A percentile compares a stretch with the other conserved stretches of the same genome.
These are phyloP conservation scores for Parauchenoglanis ngamensis DNA, from an alignment of 2,797 vertebrate species.

Conservation along the genomic window DNA sequence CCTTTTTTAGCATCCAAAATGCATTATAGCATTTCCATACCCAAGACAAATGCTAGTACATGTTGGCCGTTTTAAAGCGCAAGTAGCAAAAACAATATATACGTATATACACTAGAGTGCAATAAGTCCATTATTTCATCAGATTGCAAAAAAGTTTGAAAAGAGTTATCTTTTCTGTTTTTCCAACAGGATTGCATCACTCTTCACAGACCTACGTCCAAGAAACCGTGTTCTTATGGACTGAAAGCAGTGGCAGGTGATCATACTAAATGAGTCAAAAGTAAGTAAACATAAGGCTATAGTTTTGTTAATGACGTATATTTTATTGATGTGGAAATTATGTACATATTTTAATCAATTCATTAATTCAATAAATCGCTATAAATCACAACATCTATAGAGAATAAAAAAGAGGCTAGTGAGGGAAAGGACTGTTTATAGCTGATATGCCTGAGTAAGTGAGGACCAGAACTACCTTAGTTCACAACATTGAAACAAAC, in stretches of 20 bases:
- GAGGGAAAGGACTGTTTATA: background rate
- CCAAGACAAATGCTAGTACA: slow-evolving; percentile 17
- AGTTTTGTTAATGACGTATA: background rate
- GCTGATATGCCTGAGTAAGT: background rate
- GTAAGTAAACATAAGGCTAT: background rate
- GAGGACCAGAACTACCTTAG: background rate
- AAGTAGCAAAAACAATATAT: background rate
- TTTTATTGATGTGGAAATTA: background rate
- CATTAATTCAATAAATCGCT: background rate
- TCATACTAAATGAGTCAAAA: background rate
- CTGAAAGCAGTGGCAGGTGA: background rate
- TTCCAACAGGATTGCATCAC: background rate
- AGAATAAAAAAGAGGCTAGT: background rate
- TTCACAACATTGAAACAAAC: too few species aligned
- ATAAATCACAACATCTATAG: background rate
- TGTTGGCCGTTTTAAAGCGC: background rate
- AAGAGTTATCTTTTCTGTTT: background rate
- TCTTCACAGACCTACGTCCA: background rate
- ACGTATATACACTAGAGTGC: background rate
- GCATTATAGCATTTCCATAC: slow-evolving; percentile 38
- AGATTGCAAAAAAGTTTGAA: background rate
- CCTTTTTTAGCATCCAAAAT: slow-evolving; percentile 49
- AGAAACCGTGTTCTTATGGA: background rate
- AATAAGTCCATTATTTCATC: background rate
- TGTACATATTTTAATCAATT: background rate